Conservation (phyloP, 1,140 invertebrate genomes). For the Heliconius hewitsoni region DNA sequence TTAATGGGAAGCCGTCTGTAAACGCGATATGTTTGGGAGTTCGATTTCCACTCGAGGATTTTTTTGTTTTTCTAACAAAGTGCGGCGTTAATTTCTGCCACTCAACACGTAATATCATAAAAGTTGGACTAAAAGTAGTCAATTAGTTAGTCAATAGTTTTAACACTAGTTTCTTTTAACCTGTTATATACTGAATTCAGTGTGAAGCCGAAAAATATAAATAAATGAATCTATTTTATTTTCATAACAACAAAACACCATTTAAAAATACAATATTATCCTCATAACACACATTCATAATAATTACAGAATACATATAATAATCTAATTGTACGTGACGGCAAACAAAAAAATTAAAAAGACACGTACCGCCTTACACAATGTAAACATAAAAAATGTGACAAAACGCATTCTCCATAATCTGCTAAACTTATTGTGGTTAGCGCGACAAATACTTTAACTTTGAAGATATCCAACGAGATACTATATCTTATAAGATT, state of each 20-base stretch:
- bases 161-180: no score
- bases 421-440: constrained; percentile 26
- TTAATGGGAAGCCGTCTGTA: no score
- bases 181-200: no score
- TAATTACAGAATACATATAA: not conserved
- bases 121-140: no score
- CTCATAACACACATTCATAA: not conserved
- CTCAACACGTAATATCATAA: no score
- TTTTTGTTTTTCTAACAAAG: no score
- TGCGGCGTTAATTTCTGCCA: no score
- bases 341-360: not conserved
- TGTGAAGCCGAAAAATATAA: no score
- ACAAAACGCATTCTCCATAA: constrained; percentile 25
- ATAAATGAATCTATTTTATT: not conserved
- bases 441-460: constrained; percentile 4
- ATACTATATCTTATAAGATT: constrained; percentile 16
- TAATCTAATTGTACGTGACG: constrained; percentile 8
- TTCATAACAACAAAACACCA: not conserved
- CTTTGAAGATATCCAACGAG: not conserved
- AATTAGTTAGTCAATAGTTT: no score
- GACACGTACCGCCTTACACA: constrained; percentile 5
- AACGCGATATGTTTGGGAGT: no score
- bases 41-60: no score
- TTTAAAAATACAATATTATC: not conserved
- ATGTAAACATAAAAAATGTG: constrained; percentile 21